Evolutionary conservation across 2,888 invertebrate species (phyloP), one percentile per base, ranked within the genome.

Genomic region (Aporophyla lueneburgensis): DNA sequence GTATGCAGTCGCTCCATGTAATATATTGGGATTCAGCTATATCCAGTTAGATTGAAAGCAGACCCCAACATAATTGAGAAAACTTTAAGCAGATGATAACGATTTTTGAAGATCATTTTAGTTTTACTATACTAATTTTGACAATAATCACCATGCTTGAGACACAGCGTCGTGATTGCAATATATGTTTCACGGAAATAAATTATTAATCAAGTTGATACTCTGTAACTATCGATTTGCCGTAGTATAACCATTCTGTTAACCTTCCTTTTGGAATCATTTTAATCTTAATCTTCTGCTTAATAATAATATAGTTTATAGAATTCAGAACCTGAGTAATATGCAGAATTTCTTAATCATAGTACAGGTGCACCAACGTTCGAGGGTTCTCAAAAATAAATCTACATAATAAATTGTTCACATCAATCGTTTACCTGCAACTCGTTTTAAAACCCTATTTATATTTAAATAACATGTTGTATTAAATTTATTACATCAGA

Each of bases 381-480:
- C 19, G 56, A 16, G 27, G 40, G 19, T 27, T 70, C 56, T 70
- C 19, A 58, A 70, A 78, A 40, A n/a, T 6, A 51, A 49, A 75
- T 70, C 19, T 51, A 3, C 51, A 49, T 75, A 58, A 78, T 49
- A 78, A 56, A 78, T 78, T 19, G 24, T n/a, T 78, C 49, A 2
- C 27, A 75, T 75, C 19, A 78, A 78, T 75, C 53, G 21, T 46
- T 33, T 14, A 40, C 16, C 24, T 61, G 71, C n/a, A 71, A 43
- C n/a, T 58, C 4, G 5, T 40, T 40, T 56, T 24, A 56, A 43
- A 80, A 80, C 14, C 40, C 49, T 19, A 12, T 80, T 73, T 63
- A 80, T 80, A 63, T 77, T 73, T 56, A 77, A 71, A 79, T 77
- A n/a, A 56, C 14, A 58, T 43, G 43, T 46, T 77, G 6, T 56